Conservation (phyloP, 2,797 vertebrate species). For the Ataeniobius toweri region DNA sequence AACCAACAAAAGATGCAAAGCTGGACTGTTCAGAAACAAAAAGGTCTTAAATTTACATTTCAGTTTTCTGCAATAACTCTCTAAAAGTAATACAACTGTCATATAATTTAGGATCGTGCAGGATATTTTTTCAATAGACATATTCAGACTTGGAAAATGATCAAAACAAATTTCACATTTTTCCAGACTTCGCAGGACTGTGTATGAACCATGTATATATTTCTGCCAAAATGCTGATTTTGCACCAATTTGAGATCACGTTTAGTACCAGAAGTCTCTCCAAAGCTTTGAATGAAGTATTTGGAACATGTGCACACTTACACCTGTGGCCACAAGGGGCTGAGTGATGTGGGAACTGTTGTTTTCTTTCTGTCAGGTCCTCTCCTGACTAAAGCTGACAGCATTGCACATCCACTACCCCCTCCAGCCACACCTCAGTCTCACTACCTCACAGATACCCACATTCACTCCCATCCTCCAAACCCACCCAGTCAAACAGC, state of each 20-base stretch:
- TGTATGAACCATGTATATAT: neutral
- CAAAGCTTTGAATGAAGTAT: neutral
- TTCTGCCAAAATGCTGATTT: neutral
- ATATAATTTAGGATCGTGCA: neutral
- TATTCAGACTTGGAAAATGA: neutral
- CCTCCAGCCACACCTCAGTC: conserved; percentile 46
- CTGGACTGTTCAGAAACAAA: neutral
- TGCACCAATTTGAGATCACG: neutral
- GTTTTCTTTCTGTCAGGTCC: conserved; percentile 49
- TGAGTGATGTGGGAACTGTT: conserved; percentile 38
- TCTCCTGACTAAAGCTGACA: conserved; percentile 59
- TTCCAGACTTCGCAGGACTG: neutral
- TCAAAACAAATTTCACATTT: too few species aligned
- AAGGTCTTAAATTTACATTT: neutral
- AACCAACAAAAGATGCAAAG: conserved; percentile 36
- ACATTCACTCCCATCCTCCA: conserved; percentile 17
- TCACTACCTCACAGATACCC: conserved; percentile 57
- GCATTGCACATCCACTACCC: conserved; percentile 38
- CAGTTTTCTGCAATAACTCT: neutral
- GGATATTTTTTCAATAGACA: neutral
- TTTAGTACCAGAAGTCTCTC: neutral
- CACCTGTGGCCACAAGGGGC: conserved; percentile 42
- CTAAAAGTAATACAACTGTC: neutral
- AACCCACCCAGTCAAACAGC: conserved; percentile 55
- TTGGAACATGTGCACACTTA: neutral